A percentile compares a stretch with the other conserved stretches of the same genome.
phyloP scores from a whole-genome alignment of 2,888 invertebrate species.

The Eristalis tenax region DNA sequence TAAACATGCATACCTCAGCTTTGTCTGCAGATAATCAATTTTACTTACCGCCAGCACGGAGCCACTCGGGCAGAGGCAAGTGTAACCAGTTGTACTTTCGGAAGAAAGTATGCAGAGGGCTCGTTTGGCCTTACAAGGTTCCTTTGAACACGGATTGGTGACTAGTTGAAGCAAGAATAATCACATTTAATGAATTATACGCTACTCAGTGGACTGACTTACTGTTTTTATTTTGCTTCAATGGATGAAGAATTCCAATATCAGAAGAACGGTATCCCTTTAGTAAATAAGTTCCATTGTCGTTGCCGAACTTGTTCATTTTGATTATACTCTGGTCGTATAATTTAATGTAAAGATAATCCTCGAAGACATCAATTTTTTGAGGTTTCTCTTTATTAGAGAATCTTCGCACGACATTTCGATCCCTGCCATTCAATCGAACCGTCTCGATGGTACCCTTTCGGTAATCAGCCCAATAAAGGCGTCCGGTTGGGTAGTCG shows the following conservation, averaged over 20 bases:
- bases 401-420: conserved; percentile 84
- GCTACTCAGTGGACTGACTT: conserved; percentile 75
- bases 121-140: conserved; percentile 83
- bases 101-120: conserved; percentile 84
- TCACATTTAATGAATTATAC: not conserved
- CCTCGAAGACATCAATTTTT: conserved; percentile 89
- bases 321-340: conserved; percentile 85
- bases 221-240: conserved; percentile 84
- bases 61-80: conserved; percentile 84
- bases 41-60: conserved; percentile 78
- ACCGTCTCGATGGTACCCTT: conserved; percentile 87
- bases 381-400: conserved; percentile 84
- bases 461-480: conserved; percentile 94
- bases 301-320: conserved; percentile 86
- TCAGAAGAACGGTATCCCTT: conserved; percentile 85
- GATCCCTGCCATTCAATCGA: conserved; percentile 86
- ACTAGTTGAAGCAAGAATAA: conserved; percentile 74
- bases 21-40: not conserved
- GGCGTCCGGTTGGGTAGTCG: conserved; percentile 87
- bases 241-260: conserved; percentile 86
- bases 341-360: conserved; percentile 86
- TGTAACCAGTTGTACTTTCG: conserved; percentile 79
- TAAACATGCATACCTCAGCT: not conserved
- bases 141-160: conserved; percentile 84
- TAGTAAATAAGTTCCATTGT: conserved; percentile 83